A percentile compares a stretch with the other conserved stretches of the same genome.
phyloP scores from a whole-genome alignment of 2,888 invertebrate genomes.

The Drosophila meridionalis region DNA sequence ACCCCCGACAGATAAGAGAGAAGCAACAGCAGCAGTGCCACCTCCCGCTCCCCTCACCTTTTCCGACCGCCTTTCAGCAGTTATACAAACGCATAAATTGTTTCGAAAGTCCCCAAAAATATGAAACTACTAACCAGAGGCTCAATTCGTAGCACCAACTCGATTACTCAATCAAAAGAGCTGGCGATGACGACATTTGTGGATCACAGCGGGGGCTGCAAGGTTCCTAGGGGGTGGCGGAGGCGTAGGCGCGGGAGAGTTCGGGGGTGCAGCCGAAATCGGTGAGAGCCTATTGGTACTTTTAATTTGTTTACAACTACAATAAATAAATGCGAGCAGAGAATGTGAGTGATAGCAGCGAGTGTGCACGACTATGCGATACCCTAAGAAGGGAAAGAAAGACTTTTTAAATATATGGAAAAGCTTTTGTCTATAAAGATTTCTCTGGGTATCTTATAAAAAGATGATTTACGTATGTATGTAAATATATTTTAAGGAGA shows the following conservation, averaged over 20 bases:
- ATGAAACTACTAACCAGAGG: conserved; percentile 29
- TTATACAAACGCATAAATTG: conserved; percentile 73
- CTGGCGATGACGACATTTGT: conserved; percentile 41
- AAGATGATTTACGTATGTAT: too few species aligned
- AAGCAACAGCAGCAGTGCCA: not conserved
- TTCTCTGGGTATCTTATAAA: too few species aligned
- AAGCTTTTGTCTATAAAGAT: too few species aligned
- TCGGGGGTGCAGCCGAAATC: not conserved
- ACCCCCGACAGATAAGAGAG: conserved; percentile 58
- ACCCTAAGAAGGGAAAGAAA: not conserved
- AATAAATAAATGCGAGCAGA: conserved; percentile 47
- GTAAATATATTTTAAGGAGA: too few species aligned
- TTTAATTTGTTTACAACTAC: conserved; percentile 79
- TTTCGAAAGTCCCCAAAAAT: conserved; percentile 50
- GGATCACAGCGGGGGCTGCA: conserved; percentile 5
- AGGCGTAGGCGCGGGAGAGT: not conserved
- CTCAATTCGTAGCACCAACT: conserved; percentile 63
- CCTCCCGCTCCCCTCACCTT: not conserved
- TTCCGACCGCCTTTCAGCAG: conserved; percentile 23
- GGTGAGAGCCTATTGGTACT: conserved; percentile 61
- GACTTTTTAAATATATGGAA: not conserved
- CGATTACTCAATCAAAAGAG: conserved; percentile 75
- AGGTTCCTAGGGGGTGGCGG: conserved; percentile 14
- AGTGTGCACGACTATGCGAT: conserved; percentile 3
- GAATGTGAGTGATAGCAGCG: not conserved